Evolutionary conservation across 2,113 vertebrate species (phyloP).

Genomic region (Hippolais icterina): DNA sequence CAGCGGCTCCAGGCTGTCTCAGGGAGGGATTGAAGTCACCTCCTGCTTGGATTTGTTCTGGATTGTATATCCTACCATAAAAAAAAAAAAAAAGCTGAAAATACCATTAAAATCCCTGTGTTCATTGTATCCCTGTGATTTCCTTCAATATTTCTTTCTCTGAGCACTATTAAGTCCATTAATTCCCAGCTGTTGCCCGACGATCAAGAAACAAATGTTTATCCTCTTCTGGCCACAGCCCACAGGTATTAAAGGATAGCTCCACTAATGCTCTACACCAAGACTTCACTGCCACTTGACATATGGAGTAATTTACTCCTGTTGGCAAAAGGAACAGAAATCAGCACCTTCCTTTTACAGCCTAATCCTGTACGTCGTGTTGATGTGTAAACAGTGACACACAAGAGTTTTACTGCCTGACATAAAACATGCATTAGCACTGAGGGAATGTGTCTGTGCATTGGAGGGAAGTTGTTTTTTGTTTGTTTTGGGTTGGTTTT

Average conservation of each 20-base stretch:
- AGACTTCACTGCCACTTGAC: neutral
- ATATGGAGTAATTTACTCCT: slow-evolving; percentile 1
- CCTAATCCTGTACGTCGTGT: neutral
- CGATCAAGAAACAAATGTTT: neutral
- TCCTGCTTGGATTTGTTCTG: neutral
- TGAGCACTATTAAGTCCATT: neutral
- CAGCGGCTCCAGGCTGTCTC: neutral
- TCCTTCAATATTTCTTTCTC: neutral
- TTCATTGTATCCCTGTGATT: neutral
- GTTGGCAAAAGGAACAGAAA: neutral
- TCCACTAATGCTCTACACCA: neutral
- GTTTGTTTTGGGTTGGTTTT: neutral
- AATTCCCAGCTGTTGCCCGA: neutral
- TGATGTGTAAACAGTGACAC: slow-evolving; percentile 5
- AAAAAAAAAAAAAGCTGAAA: neutral
- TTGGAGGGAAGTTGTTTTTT: neutral
- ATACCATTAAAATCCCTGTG: neutral
- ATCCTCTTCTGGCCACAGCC: neutral
- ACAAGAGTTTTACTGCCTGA: neutral
- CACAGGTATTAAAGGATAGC: neutral
- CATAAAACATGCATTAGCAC: neutral
- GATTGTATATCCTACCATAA: neutral
- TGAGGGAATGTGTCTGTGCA: neutral
- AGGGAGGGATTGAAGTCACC: neutral
- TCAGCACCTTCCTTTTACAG: neutral